Conservation (phyloP, 1,140 invertebrate species). For the Caenorhabditis briggsae region DNA sequence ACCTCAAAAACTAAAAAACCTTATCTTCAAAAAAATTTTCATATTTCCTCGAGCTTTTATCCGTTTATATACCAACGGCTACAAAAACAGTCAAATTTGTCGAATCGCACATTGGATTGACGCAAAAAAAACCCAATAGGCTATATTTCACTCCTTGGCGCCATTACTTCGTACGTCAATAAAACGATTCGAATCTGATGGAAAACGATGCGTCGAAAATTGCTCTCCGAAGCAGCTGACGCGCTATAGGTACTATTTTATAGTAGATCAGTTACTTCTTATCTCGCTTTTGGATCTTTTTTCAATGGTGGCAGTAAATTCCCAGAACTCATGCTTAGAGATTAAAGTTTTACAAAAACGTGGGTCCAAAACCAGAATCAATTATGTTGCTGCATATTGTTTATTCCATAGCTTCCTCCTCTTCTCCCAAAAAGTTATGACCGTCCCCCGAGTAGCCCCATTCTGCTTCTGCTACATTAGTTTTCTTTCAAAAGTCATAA, state of each 20-base stretch:
- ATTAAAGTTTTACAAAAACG: background rate
- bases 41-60: too few species aligned
- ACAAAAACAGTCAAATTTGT: background rate
- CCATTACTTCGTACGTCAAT: constrained; percentile 14
- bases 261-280: background rate
- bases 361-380: background rate
- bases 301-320: background rate
- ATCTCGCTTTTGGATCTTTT: background rate
- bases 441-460: background rate
- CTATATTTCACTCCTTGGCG: background rate
- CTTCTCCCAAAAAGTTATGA: constrained; percentile 2
- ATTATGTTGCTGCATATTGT: constrained; percentile 41
- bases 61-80: too few species aligned
- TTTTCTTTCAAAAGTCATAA: constrained; percentile 23
- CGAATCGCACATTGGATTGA: background rate
- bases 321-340: background rate
- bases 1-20: too few species aligned
- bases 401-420: background rate
- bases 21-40: too few species aligned
- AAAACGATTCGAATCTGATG: constrained; percentile 1
- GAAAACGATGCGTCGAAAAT: constrained; percentile 2
- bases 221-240: background rate
- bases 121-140: constrained; percentile 1
- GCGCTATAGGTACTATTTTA: background rate
- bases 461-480: constrained; percentile 46